A percentile compares a stretch with the other conserved stretches of the same genome.
These are phyloP conservation scores for Apamea monoglypha DNA, from an alignment of 2,888 invertebrate species.

Conservation along the genomic window DNA sequence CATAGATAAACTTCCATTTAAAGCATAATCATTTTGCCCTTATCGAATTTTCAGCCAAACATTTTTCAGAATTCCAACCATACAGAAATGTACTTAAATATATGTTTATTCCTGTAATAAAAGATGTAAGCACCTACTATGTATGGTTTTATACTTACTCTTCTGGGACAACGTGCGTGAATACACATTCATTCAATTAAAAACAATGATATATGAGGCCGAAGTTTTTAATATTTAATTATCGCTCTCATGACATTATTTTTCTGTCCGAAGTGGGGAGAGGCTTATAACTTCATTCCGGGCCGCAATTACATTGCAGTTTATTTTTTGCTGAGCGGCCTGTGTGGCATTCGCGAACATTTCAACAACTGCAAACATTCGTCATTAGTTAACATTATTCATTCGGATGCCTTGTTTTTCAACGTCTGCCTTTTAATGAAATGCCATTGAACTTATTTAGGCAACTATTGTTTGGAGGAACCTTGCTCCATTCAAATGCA, in stretches of 20 bases:
- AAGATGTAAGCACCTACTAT: neutral
- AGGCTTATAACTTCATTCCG: slow-evolving; percentile 82
- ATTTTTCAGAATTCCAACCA: neutral
- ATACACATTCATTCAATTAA: slow-evolving; percentile 52
- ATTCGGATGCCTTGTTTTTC: slow-evolving; percentile 81
- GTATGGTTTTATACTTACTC: slow-evolving; percentile 1
- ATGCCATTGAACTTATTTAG: slow-evolving; percentile 68
- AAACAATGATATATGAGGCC: slow-evolving; percentile 44
- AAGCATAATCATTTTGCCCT: neutral
- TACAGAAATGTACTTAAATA: neutral
- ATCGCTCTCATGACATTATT: slow-evolving; percentile 54
- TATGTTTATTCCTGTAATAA: neutral
- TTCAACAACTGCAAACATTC: slow-evolving; percentile 83
- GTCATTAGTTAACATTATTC: slow-evolving; percentile 85
- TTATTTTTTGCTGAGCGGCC: slow-evolving; percentile 72
- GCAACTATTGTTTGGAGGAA: slow-evolving; percentile 57
- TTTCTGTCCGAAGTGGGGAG: slow-evolving; percentile 61
- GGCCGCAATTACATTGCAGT: slow-evolving; percentile 82
- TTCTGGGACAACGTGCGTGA: slow-evolving; percentile 30
- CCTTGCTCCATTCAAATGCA: slow-evolving; percentile 56
- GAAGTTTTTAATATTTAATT: slow-evolving; percentile 52
- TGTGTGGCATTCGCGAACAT: slow-evolving; percentile 75
- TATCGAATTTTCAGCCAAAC: neutral
- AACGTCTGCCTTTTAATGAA: slow-evolving; percentile 82
- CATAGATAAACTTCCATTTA: neutral